Conservation (phyloP, 30 jellyfish, hydroid and myxozoan species). For the Clytia hemisphaerica region DNA sequence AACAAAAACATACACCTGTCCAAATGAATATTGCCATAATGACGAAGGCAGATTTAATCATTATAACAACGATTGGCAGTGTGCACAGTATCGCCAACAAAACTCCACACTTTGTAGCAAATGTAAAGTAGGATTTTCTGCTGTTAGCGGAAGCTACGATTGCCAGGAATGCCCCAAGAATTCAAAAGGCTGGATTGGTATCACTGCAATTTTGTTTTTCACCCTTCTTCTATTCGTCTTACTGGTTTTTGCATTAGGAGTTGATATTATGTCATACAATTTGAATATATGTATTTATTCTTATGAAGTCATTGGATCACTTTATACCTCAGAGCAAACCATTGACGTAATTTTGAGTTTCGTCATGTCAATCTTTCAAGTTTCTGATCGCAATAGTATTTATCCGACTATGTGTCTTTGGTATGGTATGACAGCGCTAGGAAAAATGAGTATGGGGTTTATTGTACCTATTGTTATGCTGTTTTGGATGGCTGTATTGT, state of each 20-base stretch:
- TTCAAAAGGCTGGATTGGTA: no score
- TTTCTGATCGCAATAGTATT: constrained; percentile 40
- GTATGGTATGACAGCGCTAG: constrained; percentile 34
- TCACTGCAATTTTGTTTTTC: constrained; percentile 5
- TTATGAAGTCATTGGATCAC: constrained; percentile 42
- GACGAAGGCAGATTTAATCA: constrained; percentile 1
- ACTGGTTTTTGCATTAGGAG: constrained; percentile 15
- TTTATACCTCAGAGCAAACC: constrained; percentile 21
- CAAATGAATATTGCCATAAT: constrained; percentile 21
- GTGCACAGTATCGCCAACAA: constrained; percentile 33
- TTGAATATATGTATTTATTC: constrained; percentile 53
- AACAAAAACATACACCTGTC: constrained; percentile 20
- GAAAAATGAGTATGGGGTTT: constrained; percentile 32
- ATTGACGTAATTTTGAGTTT: constrained; percentile 25
- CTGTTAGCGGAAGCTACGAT: constrained; percentile 33
- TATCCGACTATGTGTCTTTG: constrained; percentile 47
- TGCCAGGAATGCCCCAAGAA: constrained; percentile 28
- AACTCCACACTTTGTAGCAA: constrained; percentile 45
- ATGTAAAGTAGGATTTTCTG: constrained; percentile 41
- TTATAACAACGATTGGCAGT: constrained; percentile 5
- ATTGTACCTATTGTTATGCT: constrained; percentile 40
- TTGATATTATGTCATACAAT: constrained; percentile 46
- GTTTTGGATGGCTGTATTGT: no score
- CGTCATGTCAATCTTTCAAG: constrained; percentile 24
- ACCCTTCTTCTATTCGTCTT: constrained; percentile 20